Conservation (phyloP, 2,888 invertebrate species). For the Nemurella pictetii region DNA sequence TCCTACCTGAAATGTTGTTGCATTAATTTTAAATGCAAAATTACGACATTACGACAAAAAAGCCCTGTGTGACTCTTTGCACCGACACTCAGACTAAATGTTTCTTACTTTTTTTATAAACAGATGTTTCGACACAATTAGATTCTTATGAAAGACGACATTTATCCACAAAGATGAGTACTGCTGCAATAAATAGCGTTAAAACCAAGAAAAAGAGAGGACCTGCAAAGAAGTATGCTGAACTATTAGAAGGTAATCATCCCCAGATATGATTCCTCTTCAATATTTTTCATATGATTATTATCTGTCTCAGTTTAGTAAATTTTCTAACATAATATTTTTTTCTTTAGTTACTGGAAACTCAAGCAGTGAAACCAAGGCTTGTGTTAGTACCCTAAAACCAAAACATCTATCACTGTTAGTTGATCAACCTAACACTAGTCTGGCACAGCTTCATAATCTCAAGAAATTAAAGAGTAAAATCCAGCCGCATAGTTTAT, state of each 20-base stretch:
- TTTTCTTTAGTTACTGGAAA: slow-evolving; percentile 59
- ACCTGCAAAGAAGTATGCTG: slow-evolving; percentile 63
- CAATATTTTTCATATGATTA: not conserved
- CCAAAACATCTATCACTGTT: slow-evolving; percentile 68
- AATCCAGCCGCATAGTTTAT: not conserved
- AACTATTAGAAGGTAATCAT: slow-evolving; percentile 66
- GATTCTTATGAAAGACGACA: not conserved
- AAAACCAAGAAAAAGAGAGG: slow-evolving; percentile 57
- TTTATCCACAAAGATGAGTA: slow-evolving; percentile 45
- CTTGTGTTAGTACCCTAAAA: slow-evolving; percentile 67
- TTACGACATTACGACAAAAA: too few relatives aligned
- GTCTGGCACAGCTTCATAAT: slow-evolving; percentile 62
- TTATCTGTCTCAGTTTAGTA: not conserved
- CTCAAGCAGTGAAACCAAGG: slow-evolving; percentile 66
- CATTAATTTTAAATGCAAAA: too few relatives aligned
- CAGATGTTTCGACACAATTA: not conserved
- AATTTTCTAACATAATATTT: slow-evolving; percentile 27
- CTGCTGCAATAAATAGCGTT: slow-evolving; percentile 46
- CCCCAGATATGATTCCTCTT: slow-evolving; percentile 40
- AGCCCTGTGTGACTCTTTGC: too few relatives aligned
- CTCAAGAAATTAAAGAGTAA: slow-evolving; percentile 51
- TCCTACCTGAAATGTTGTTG: too few relatives aligned
- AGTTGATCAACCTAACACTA: slow-evolving; percentile 59
- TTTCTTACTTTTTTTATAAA: too few relatives aligned
- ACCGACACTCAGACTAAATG: too few relatives aligned